Conservation (phyloP, 2,888 invertebrate species). For the Zootermopsis nevadensis region DNA sequence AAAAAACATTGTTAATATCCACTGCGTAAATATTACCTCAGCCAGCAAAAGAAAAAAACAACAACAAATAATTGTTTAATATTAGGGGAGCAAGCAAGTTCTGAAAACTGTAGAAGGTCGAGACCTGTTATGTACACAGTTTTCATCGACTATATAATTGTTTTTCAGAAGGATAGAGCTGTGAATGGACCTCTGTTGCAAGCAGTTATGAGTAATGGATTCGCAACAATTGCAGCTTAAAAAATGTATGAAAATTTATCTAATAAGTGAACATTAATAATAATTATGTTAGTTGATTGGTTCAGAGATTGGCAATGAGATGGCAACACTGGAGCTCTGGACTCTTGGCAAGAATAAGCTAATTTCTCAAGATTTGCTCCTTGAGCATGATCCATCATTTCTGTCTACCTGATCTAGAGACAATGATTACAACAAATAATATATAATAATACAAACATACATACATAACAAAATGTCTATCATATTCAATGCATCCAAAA, state of each 20-base stretch:
- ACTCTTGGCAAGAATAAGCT: neutral
- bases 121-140: neutral
- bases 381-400: conserved; percentile 32
- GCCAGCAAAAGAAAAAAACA: conserved; percentile 15
- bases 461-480: conserved; percentile 11
- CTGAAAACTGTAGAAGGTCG: neutral
- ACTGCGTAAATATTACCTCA: conserved; percentile 39
- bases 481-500: conserved; percentile 4
- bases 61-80: neutral
- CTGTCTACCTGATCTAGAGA: neutral
- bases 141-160: neutral
- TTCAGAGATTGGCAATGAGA: conserved; percentile 32
- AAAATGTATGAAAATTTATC: conserved; percentile 6
- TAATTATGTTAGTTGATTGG: conserved; percentile 27
- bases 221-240: conserved; percentile 5
- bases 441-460: conserved; percentile 24
- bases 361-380: conserved; percentile 6
- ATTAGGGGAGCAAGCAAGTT: neutral
- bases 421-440: conserved; percentile 20
- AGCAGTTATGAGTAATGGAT: neutral
- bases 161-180: neutral
- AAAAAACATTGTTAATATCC: conserved; percentile 36
- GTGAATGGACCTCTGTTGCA: neutral
- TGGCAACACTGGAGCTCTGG: conserved; percentile 37
- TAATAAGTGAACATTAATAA: conserved; percentile 20